Percentiles rank a stretch among this genome's conserved stretches.
phyloP scores from a whole-genome alignment of 64 coral and sea anemone genomes.

The Montipora cactus region DNA sequence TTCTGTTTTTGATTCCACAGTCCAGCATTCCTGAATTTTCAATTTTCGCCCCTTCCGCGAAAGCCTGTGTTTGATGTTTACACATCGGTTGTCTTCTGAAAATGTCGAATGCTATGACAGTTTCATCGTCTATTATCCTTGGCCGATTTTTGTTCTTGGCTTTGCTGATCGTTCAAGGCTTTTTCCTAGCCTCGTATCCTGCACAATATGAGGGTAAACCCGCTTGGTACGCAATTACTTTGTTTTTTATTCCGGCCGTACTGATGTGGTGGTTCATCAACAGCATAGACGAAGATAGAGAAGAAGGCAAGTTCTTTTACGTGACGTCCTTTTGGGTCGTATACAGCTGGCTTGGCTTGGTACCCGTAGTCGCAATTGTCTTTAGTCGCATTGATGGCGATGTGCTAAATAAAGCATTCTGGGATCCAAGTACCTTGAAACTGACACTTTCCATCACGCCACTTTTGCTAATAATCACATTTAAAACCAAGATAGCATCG shows the following conservation, averaged over 20 bases:
- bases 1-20: no score
- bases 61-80: neutral
- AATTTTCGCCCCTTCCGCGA: no score
- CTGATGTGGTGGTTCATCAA: neutral
- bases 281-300: no score
- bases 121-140: neutral
- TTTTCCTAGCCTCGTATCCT: constrained; percentile 27
- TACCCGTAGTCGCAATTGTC: neutral
- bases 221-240: neutral
- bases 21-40: no score
- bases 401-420: neutral
- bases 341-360: constrained; percentile 16
- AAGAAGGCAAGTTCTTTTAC: neutral
- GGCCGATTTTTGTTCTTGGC: constrained; percentile 8
- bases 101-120: neutral
- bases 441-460: constrained; percentile 13
- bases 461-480: neutral
- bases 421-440: constrained; percentile 30
- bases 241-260: neutral
- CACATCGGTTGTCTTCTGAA: neutral
- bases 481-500: neutral
- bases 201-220: neutral
- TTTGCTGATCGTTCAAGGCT: neutral
- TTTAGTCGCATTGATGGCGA: neutral
- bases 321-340: neutral